Conservation (phyloP, 2,113 vertebrate species). For the Mohoua ochrocephala region DNA sequence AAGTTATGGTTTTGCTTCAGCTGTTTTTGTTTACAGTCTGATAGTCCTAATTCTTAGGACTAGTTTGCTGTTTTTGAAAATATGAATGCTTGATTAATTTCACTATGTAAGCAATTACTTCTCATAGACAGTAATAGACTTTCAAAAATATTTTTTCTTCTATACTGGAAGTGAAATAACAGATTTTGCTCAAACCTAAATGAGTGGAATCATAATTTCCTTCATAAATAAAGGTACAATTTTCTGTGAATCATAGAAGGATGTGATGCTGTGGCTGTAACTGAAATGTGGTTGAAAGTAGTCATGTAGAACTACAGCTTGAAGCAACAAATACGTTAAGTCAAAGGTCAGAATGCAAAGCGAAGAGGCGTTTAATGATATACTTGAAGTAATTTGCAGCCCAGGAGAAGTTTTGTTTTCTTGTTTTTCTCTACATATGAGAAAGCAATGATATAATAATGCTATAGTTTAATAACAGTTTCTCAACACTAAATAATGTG, state of each 20-base stretch:
- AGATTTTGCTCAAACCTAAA: background rate
- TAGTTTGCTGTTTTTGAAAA: background rate
- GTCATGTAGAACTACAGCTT: background rate
- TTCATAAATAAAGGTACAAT: background rate
- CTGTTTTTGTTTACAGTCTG: background rate
- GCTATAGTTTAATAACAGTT: background rate
- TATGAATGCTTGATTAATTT: background rate
- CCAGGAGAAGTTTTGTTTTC: background rate
- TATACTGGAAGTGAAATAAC: background rate
- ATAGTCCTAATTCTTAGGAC: background rate
- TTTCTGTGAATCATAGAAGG: background rate
- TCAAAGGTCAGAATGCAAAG: background rate
- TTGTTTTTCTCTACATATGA: background rate
- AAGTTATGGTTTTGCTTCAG: background rate
- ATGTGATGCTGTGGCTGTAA: background rate
- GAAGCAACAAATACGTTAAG: background rate
- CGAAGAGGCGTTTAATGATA: background rate
- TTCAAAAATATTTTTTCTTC: background rate
- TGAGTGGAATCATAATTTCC: background rate
- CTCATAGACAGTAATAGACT: background rate
- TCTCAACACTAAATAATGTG: background rate
- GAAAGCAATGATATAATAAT: background rate
- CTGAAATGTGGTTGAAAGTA: background rate
- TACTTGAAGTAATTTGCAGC: background rate
- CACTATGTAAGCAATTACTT: background rate